phyloP scores from a whole-genome alignment of 1,140 invertebrate species.

The Globodera ellingtonae region DNA sequence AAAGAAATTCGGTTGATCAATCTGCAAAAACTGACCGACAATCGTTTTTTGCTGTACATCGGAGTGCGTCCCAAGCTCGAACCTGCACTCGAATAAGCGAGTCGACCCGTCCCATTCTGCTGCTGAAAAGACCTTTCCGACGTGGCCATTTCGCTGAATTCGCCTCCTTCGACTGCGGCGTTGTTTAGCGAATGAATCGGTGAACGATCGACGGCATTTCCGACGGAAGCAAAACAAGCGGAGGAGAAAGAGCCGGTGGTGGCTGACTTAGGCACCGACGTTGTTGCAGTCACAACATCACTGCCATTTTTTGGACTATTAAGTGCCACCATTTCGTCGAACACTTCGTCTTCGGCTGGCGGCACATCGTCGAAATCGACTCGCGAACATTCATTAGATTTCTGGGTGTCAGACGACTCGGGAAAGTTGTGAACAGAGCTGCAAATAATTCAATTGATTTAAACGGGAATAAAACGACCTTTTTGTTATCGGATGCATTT shows the following conservation, averaged over 20 bases:
- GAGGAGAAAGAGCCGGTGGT: background rate
- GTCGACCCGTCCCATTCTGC: conserved; percentile 14
- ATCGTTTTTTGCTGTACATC: conserved; percentile 20
- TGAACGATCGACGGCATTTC: background rate
- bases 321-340: background rate
- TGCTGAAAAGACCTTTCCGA: conserved; percentile 2
- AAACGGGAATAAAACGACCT: conserved; percentile 32
- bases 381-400: background rate
- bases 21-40: background rate
- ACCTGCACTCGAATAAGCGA: conserved; percentile 11
- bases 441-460: background rate
- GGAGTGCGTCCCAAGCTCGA: conserved; percentile 9
- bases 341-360: conserved; percentile 1
- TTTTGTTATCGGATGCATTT: conserved; percentile 57
- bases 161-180: background rate
- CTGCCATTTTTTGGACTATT: conserved; percentile 18
- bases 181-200: background rate
- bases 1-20: background rate
- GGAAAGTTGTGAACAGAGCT: conserved; percentile 22
- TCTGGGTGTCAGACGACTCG: background rate
- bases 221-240: conserved; percentile 16
- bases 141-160: no score
- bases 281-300: background rate
- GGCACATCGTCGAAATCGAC: background rate
- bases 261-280: background rate